Base-by-base conservation (phyloP, 2,113 vertebrate genomes). In the Notiomystis cincta region DNA sequence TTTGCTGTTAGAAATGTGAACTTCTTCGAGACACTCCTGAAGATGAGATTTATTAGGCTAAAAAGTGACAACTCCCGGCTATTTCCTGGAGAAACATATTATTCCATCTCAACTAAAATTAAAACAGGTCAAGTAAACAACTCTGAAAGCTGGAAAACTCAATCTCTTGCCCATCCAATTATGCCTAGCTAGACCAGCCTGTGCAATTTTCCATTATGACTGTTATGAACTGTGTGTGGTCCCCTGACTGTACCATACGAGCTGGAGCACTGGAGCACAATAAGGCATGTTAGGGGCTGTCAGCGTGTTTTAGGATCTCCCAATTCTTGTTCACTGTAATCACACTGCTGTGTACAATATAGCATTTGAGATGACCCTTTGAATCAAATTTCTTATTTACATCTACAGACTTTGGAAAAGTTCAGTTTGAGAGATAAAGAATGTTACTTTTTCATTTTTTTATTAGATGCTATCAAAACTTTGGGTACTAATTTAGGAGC, bases 151-250 rank as follows among this genome's bases (percentile, higher is more conserved):
- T 96, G 94, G 80, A 96, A 96, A 96, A 97, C 95, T 97, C 96
- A 83, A 95, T 97, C 96, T 97, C 94, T 96, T 96, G 93, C 94
- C 94, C 95, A 97, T 97, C 97, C 93, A 97, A 96, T 97, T 98
- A 97, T 96, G 96, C 92, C 97, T 97, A 96, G 97, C 96, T 96
- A 75, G 94, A 83, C 57, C 92, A 92, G 97, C 92, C 92, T 4
- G 67, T 97, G 88, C 90, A 95, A 89, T 98, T 98, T 98, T 98
- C 97, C 93, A 97, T 97, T 94, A 98, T 96, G 91, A 96, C 86
- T 95, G 75, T 97, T 95, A 93, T 53, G 90, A 89, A 40, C 96
- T 95, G 96, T 98, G 98, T 97, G 98, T 98, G 98, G 98, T 97
- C 98, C 92, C 88, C 89, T 72, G 93, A 96, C 95, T 96, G 91